phyloP scores from a whole-genome alignment of 2,888 invertebrate species.

The Diogma glabrata region DNA sequence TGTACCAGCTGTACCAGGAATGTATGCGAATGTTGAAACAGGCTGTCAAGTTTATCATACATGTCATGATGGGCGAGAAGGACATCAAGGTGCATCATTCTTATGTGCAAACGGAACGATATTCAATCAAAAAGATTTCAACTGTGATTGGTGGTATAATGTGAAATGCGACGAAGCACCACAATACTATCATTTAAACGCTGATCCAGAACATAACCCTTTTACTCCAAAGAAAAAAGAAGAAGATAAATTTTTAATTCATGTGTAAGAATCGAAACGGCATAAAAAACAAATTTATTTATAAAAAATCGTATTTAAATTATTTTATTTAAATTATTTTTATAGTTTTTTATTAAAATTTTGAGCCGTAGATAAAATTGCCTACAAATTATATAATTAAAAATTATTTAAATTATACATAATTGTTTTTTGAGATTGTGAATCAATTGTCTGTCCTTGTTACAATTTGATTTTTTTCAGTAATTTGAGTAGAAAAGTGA shows the following conservation, averaged over 20 bases:
- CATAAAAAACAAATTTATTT: too few relatives aligned
- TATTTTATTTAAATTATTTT: too few relatives aligned
- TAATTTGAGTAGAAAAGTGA: too few relatives aligned
- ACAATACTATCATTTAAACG: conserved; percentile 63
- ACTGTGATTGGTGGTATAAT: conserved; percentile 89
- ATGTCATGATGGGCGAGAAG: conserved; percentile 77
- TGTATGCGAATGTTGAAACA: conserved; percentile 84
- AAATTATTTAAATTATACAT: too few relatives aligned
- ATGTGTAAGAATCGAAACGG: too few relatives aligned
- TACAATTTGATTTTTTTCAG: too few relatives aligned
- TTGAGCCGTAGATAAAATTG: too few relatives aligned
- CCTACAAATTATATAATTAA: too few relatives aligned
- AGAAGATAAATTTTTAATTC: conserved; percentile 34
- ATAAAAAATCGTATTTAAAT: too few relatives aligned
- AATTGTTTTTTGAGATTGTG: too few relatives aligned
- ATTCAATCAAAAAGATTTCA: conserved; percentile 75
- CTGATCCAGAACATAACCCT: conserved; percentile 69
- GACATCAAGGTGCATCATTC: conserved; percentile 71
- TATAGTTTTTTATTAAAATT: too few relatives aligned
- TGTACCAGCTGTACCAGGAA: conserved; percentile 71
- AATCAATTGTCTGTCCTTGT: too few relatives aligned
- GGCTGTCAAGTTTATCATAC: conserved; percentile 83
- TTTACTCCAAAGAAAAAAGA: conserved; percentile 59
- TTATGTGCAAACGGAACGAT: conserved; percentile 78
- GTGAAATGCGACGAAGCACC: conserved; percentile 70